Base-by-base conservation (phyloP, 2,888 invertebrate genomes). In the Dolichomitus sp. region DNA sequence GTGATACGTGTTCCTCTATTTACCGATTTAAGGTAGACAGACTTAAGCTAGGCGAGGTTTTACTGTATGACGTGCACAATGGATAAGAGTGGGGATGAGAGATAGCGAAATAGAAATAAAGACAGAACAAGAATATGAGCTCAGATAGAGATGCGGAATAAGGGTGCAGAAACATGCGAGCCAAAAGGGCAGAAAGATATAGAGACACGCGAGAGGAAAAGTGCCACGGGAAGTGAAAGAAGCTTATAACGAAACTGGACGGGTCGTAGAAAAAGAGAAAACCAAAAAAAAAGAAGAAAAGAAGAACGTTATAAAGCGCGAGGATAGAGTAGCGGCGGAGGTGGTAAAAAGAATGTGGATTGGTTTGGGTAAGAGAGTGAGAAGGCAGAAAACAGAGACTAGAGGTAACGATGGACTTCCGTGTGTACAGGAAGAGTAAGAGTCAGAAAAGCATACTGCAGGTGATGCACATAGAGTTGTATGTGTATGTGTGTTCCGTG, bases 161-260 rank as follows among this genome's bases (percentile, higher is more conserved):
- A 79, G 54, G 42, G 68, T 65, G 52, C 42, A 48, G 48, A 81
- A 45, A 40, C 69, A 50, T 74, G 63, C 69, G 59, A 74, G 27
- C 52, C 42, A 37, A 40, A 63, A 33, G 27, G 2, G 54, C 17
- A 14, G 30, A 9, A 54, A 63, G 65, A 77, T 68, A 59, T 14
- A 40, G 65, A 82, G 70, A 82, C 74, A 79, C 79, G 75, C 79
- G 70, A 79, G 57, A 52, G 37, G 48, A 52, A 72, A 48, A 61
- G 63, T 69, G 74, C 57, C 42, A 14, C 33, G 19, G 74, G 63
- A 74, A 65, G 69, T 45, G 54, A 59, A 79, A 70, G 52, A 70
- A 61, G 78, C 42, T 50, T 37, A 9, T 37, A 66, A 72, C 66
- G 9, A 77, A 66, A 73, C 45, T 40, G 33, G 42, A 52, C n/a